phyloP scores from a whole-genome alignment of 1,140 invertebrate genomes.

The Mesaphorura yosii region DNA sequence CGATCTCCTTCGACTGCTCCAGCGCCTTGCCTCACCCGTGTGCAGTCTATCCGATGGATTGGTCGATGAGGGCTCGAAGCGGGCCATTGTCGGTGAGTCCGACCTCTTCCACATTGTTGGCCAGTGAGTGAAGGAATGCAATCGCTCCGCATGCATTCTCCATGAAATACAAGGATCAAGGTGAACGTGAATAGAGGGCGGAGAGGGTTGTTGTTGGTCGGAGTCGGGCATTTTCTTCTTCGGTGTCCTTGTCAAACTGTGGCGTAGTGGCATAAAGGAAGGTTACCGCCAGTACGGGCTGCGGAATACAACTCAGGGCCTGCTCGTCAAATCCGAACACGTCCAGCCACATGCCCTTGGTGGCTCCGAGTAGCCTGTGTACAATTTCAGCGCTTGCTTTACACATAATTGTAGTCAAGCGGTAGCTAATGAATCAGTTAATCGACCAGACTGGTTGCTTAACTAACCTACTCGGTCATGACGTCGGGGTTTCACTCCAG shows the following conservation, averaged over 20 bases:
- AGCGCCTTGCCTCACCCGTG: conserved; percentile 61
- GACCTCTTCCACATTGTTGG: conserved; percentile 50
- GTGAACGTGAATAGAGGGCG: too few species aligned
- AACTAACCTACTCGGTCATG: conserved; percentile 34
- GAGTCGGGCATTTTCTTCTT: conserved; percentile 49
- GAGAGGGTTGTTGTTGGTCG: conserved; percentile 55
- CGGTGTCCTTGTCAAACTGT: conserved; percentile 45
- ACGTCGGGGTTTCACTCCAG: conserved; percentile 87
- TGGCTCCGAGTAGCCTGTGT: conserved; percentile 68
- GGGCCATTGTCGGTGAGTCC: too few species aligned
- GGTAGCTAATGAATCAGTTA: not conserved
- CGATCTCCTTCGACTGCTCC: conserved; percentile 57
- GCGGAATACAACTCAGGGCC: conserved; percentile 66
- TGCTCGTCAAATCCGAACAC: conserved; percentile 80
- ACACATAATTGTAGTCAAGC: conserved; percentile 24
- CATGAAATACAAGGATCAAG: conserved; percentile 79
- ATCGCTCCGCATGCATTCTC: conserved; percentile 93
- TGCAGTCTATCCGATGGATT: conserved; percentile 51
- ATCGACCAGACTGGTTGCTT: not conserved
- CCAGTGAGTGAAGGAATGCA: conserved; percentile 42
- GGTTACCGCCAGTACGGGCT: conserved; percentile 66
- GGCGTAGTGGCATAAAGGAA: conserved; percentile 68
- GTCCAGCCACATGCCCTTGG: conserved; percentile 69
- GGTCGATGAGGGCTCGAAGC: conserved; percentile 69
- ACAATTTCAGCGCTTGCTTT: conserved; percentile 41